phyloP scores from a whole-genome alignment of 2,113 vertebrate genomes.

The Ranitomeya imitator region DNA sequence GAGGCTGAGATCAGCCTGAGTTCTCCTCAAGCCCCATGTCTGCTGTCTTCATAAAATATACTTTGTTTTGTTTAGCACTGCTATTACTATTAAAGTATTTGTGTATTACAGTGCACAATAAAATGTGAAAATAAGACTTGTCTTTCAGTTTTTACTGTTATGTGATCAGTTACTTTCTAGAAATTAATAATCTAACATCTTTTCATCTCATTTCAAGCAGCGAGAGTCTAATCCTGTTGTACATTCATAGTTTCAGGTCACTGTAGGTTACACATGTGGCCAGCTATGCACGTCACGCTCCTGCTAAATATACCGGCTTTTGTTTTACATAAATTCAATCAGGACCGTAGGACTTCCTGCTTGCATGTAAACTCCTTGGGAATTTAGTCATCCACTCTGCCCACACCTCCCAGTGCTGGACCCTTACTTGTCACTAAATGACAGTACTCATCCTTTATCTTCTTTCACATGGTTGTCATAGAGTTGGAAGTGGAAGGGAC shows the following conservation, averaged over 20 bases:
- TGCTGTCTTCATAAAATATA: no score
- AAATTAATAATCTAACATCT: neutral
- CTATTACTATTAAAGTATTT: no score
- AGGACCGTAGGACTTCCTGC: constrained; percentile 22
- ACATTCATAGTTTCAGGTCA: constrained; percentile 14
- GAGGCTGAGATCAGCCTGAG: no score
- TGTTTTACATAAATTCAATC: neutral
- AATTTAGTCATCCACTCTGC: constrained; percentile 34
- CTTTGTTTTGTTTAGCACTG: no score
- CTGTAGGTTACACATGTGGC: constrained; percentile 27
- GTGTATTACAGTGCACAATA: no score
- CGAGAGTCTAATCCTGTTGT: neutral
- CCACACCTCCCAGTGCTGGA: neutral
- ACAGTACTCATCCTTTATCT: neutral
- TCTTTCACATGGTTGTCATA: neutral
- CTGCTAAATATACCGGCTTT: constrained; percentile 46
- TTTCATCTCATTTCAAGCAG: neutral
- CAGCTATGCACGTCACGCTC: constrained; percentile 33
- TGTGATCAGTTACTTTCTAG: neutral
- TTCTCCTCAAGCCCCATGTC: no score
- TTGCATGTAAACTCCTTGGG: constrained; percentile 7
- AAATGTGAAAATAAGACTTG: neutral
- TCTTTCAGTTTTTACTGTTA: neutral
- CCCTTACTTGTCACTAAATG: neutral
- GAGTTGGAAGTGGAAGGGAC: no score